Evolutionary conservation across 2,113 vertebrate species (phyloP), one percentile per base, ranked within the genome.

Genomic region (Pungitius pungitius): DNA sequence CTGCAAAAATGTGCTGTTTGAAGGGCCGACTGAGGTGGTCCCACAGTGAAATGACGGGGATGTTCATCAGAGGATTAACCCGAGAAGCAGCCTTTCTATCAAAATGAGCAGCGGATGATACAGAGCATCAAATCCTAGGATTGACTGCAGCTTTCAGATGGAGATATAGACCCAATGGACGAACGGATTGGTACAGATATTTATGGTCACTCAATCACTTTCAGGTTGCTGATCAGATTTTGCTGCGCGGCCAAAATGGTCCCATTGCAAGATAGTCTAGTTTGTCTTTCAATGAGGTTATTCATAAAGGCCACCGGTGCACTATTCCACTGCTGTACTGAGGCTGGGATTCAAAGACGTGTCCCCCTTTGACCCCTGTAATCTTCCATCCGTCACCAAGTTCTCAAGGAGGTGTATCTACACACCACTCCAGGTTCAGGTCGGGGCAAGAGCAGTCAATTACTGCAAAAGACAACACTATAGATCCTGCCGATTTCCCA

Each of bases 401-500:
- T 72, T 69, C 45, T 74, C 8, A 0, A 64, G 72, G 71, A 75
- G 37, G 67, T 73, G 55, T 39, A 64, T 73, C 75, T 58, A 39
- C 57, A 70, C 74, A 84, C 71, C 54, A 17, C 62, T 80, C 47
- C 20, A 43, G 69, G 73, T 79, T 83, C 81, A 77, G 72, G 39
- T 35, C 15, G 52, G 55, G 83, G 74, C 27, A 5, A 75, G 77
- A 77, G 71, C 71, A 71, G 86, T 79, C 56, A 82, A 82, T 82
- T 67, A 77, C 73, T 78, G 80, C 55, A 75, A 85, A 64, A 69
- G 49, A 70, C 62, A 74, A 26, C 40, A 75, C 49, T 81, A 58
- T 73, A 80, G 65, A 79, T 85, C 69, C 66, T 75, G 64, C 65
- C 70, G 74, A 85, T 75, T 75, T 86, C 77, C 77, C 70, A 37